Evolutionary conservation across 2,797 vertebrate genomes (phyloP), one percentile per base, ranked within the genome.

Genomic region (Hyperoplus immaculatus): DNA sequence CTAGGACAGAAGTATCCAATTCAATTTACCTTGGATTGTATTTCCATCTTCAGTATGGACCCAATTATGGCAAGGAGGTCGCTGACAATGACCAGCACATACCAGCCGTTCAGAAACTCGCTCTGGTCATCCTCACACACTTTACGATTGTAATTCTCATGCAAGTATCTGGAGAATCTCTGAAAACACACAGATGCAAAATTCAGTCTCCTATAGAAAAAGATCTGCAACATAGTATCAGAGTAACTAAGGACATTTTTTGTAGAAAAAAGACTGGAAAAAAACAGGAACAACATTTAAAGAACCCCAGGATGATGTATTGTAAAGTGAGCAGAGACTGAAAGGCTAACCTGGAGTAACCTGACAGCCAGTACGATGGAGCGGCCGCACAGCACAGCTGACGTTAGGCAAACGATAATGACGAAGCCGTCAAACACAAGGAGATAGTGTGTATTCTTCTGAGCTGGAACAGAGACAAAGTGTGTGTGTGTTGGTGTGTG

Each of bases 1-100:
- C 43, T 2, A 9, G 6, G 5, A 29, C 2, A 12, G 8, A 51
- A 7, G 41, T 7, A 29, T 2, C 41, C 8, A 4, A 57, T 50
- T 42, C 0, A 12, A 12, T 55, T 82, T 89, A 99, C 98, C 97
- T 99, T 99, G 60, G 96, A 95, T 88, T 98, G 97, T 92, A 99
- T 99, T 95, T 98, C 97, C 96, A 99, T 99, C 92, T 99, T 99
- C 85, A 99, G 88, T 88, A 99, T 93, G 36, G 97, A 98, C 39
- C 98, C 98, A 65, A 96, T 84, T 64, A 99, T 95, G 43, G 98
- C 96, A 95, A 99, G 89, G 36, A 97, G 82, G 85, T 99, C 98
- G 3, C 98, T 99, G 92, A 97, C 69, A 0, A 97, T 98, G 55
- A 99, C 95, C 89, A 99, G 86, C 85, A 98, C 54, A 5, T 99